Conservation (phyloP, 2,888 invertebrate species). For the Melangyna quadrimaculata region DNA sequence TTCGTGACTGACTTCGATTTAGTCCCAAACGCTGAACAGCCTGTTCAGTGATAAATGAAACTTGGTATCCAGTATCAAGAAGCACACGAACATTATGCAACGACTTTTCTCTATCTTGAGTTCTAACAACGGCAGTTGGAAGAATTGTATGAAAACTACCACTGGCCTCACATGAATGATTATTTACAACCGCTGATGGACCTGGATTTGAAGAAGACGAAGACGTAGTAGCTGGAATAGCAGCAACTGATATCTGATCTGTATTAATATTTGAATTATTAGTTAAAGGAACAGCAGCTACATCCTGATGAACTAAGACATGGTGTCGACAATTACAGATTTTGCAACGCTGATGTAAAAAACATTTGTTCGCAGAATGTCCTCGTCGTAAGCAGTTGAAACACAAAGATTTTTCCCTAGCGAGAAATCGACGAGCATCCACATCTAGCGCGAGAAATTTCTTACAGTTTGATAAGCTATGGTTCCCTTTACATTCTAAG, state of each 20-base stretch:
- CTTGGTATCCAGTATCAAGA: not conserved
- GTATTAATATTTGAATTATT: no score
- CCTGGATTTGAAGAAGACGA: not conserved
- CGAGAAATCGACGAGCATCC: no score
- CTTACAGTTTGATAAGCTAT: no score
- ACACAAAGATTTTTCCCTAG: no score
- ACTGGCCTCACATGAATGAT: not conserved
- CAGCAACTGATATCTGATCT: not conserved
- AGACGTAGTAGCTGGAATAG: not conserved
- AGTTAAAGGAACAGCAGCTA: no score
- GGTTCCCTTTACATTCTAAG: not conserved
- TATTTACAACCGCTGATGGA: no score
- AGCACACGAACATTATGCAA: not conserved
- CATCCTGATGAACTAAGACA: not conserved
- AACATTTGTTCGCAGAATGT: not conserved
- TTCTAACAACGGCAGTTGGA: not conserved
- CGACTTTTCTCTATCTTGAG: not conserved
- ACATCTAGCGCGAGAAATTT: no score
- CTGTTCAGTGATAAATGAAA: not conserved
- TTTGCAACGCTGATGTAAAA: no score
- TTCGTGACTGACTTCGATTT: not conserved
- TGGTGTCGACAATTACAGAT: not conserved
- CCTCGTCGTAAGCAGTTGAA: not conserved
- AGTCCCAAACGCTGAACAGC: not conserved
- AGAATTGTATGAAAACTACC: not conserved